Conservation (phyloP, 1,140 invertebrate species). For the Aphidius gifuensis region DNA sequence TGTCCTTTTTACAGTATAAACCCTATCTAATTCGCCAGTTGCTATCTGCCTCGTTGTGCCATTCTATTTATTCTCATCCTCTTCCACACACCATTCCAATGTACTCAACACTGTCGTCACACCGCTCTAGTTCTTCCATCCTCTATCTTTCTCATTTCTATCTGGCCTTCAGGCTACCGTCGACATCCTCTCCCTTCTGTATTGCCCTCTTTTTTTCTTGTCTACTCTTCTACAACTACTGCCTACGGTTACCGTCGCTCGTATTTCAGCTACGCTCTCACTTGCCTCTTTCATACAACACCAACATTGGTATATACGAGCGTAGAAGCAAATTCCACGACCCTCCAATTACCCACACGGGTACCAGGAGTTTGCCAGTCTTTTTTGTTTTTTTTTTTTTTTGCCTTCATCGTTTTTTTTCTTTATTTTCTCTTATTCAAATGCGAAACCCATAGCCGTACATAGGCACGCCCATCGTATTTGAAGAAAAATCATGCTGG, state of each 20-base stretch:
- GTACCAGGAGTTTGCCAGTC: constrained; percentile 35
- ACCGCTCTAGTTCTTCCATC: not conserved
- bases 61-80: constrained; percentile 7
- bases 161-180: not conserved
- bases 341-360: constrained; percentile 44
- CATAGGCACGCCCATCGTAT: no score
- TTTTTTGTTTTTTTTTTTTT: constrained; percentile 46
- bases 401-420: constrained; percentile 24
- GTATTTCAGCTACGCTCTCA: constrained; percentile 32
- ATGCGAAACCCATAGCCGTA: no score
- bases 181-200: constrained; percentile 15
- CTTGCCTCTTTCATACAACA: constrained; percentile 10
- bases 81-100: constrained; percentile 18
- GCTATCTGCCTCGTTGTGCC: constrained; percentile 12
- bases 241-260: constrained; percentile 31
- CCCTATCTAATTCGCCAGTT: constrained; percentile 5
- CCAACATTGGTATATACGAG: constrained; percentile 18
- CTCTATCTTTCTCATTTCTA: constrained; percentile 4
- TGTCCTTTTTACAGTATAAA: constrained; percentile 11
- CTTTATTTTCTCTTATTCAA: constrained; percentile 20
- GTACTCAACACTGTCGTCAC: constrained; percentile 16
- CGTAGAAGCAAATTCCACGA: constrained; percentile 42
- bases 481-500: no score
- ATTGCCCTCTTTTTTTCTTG: constrained; percentile 1
- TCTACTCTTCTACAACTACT: not conserved